Percentiles rank a stretch among this genome's conserved stretches.
Evolutionary conservation across 53 echinoderm and acorn worm genomes (phyloP).

Genomic region (Hippasteria phrygiana): DNA sequence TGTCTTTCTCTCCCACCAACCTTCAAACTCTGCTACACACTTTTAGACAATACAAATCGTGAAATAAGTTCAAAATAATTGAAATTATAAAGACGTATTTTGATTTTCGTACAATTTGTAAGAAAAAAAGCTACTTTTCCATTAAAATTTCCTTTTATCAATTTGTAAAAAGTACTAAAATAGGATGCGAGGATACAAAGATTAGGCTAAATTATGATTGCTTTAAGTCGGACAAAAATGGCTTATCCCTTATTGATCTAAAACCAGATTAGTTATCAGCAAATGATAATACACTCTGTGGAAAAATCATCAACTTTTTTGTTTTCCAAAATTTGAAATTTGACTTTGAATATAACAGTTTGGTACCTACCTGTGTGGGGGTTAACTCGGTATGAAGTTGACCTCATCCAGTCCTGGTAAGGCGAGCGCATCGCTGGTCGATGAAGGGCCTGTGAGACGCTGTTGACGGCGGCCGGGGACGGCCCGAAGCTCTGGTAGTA

Average conservation of each 20-base stretch:
- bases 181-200: no score
- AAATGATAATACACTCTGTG: neutral
- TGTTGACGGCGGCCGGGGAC: neutral
- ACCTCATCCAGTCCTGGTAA: constrained; percentile 84
- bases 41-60: no score
- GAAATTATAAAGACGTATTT: no score
- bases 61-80: no score
- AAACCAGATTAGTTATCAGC: neutral
- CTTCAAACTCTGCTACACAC: no score
- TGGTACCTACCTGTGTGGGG: constrained; percentile 89
- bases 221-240: neutral
- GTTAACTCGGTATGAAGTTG: constrained; percentile 86
- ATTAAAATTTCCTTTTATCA: no score
- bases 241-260: neutral
- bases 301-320: neutral
- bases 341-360: no score
- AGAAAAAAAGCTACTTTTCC: no score
- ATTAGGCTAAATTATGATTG: no score
- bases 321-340: neutral
- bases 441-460: constrained; percentile 59
- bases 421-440: constrained; percentile 44
- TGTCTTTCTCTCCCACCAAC: no score
- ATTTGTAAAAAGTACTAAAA: no score
- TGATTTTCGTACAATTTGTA: no score
- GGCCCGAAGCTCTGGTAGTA: constrained; percentile 46